A percentile compares a stretch with the other conserved stretches of the same genome.
Evolutionary conservation across 1,140 invertebrate genomes (phyloP).

Genomic region (Megalopta genalis): DNA sequence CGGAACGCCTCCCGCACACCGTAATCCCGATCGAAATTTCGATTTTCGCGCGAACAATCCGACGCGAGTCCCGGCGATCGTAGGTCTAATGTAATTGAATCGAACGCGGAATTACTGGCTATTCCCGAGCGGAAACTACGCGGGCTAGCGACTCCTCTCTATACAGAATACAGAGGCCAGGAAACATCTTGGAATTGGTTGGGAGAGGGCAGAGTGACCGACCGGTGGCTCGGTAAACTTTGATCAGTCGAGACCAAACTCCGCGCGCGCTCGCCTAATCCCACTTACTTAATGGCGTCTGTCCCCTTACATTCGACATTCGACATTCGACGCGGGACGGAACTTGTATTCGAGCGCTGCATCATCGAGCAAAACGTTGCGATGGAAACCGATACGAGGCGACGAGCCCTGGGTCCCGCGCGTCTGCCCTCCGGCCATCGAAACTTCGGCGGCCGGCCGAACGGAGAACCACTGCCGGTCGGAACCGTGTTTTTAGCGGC

Average conservation of each 20-base stretch:
- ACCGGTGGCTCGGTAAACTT: conserved; percentile 52
- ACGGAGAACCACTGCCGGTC: neutral
- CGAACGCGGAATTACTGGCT: neutral
- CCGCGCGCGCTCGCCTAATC: conserved; percentile 51
- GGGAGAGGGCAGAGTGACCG: conserved; percentile 14
- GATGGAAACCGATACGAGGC: neutral
- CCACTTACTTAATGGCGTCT: conserved; percentile 57
- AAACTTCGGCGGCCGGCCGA: neutral
- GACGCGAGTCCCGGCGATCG: neutral
- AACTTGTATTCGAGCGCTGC: conserved; percentile 48
- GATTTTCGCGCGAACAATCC: neutral
- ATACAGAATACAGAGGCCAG: neutral
- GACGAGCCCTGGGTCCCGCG: no score
- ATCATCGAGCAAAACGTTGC: neutral
- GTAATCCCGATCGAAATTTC: neutral
- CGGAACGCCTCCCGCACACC: no score
- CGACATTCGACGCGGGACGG: conserved; percentile 29
- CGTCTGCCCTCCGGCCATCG: neutral
- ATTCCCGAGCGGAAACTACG: neutral
- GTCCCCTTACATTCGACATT: conserved; percentile 28
- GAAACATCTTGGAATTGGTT: conserved; percentile 37
- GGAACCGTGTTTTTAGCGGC: neutral
- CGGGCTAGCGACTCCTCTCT: conserved; percentile 16
- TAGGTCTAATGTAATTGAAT: conserved; percentile 39
- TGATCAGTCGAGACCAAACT: conserved; percentile 64